Evolutionary conservation across 2,797 vertebrate genomes (phyloP), one percentile per base, ranked within the genome.

Genomic region (Xenentodon cancila): DNA sequence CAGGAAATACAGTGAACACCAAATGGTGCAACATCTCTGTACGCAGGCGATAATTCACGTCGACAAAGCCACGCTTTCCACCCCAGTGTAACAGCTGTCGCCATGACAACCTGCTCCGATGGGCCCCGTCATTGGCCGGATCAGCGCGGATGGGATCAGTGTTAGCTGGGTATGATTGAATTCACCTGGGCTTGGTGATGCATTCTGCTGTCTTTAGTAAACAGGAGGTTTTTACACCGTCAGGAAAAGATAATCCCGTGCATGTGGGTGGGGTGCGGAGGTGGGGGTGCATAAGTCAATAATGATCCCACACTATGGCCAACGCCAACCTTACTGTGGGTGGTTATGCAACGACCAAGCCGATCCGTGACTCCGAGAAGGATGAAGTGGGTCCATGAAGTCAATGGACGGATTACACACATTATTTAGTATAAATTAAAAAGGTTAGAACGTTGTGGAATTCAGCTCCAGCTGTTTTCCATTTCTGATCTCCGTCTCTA

Each of bases 241-340:
- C 64, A 54, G 60, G 53, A 49, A 20, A 32, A 70, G 77, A 77
- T 88, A 84, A 91, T 87, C 88, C 83, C 63, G 48, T 53, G 65
- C 71, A 65, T n/a, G 15, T 58, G 44, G 59, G 67, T 62, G 49
- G 9, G 79, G 64, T n/a, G 15, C 55, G 43, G 57, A 64, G 61
- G 49, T 13, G 79, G 81, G 86, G 90, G 82, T 84, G 68, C 27
- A 55, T 66, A 55, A 80, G 87, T 88, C 85, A 82, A 88, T 85
- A 82, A 77, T 64, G 75, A 79, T 79, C 76, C 48, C 57, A 80
- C 77, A 71, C 37, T 32, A 47, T 19, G 68, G 55, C 60, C 48
- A 22, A 34, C 63, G 51, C 65, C 61, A 52, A 48, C 52, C 47
- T 65, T 13, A 34, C 32, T 53, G 53, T 70, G 76, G 50, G 42